These are phyloP conservation scores for Strigamia transsilvanica DNA, from an alignment of 2,888 invertebrate species.

Conservation along the genomic window DNA sequence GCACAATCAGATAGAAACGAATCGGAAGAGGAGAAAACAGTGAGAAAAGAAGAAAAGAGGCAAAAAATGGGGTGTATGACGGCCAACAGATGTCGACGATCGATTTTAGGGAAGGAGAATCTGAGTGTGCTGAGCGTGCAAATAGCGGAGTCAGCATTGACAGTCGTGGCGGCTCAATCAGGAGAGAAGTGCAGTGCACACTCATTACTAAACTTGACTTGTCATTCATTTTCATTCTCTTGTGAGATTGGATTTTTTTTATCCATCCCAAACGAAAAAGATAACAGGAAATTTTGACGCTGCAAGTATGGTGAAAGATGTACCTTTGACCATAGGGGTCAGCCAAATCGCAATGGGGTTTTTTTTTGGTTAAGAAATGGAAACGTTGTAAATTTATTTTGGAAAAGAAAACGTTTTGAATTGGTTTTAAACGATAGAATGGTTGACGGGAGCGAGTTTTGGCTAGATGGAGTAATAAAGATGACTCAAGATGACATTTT, in stretches of 20 bases:
- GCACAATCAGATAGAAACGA: background rate
- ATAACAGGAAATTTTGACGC: slow-evolving; percentile 7
- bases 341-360: background rate
- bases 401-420: background rate
- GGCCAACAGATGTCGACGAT: slow-evolving; percentile 35
- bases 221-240: slow-evolving; percentile 35
- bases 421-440: background rate
- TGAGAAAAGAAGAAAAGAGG: background rate
- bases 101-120: background rate
- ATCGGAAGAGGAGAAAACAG: background rate
- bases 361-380: background rate
- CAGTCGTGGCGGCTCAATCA: slow-evolving; percentile 35
- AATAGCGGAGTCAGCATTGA: slow-evolving; percentile 35
- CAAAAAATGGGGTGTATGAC: slow-evolving; percentile 17
- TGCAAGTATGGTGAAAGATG: background rate
- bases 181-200: slow-evolving; percentile 26
- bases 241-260: slow-evolving; percentile 22
- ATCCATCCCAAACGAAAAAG: background rate
- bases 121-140: slow-evolving; percentile 23
- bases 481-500: background rate
- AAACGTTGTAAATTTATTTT: background rate
- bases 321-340: background rate
- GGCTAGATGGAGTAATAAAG: background rate
- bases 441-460: background rate
- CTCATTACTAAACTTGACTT: slow-evolving; percentile 35